Conservation (phyloP, 2,797 vertebrate species). For the Scleropages formosus region DNA sequence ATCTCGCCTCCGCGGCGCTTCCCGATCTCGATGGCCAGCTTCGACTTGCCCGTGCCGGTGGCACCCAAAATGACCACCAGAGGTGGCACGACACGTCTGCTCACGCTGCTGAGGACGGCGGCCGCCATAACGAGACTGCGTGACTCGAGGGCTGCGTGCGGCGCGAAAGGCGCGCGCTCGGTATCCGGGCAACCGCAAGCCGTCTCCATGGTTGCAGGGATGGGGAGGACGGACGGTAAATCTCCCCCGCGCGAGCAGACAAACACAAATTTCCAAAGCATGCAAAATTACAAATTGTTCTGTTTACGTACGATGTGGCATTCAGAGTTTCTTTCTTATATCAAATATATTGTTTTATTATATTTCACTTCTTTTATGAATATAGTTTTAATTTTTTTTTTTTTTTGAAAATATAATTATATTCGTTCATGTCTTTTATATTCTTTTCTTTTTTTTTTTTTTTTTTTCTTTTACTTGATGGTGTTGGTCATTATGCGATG, state of each 20-base stretch:
- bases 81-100: slow-evolving; percentile 59
- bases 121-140: slow-evolving; percentile 60
- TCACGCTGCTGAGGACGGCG: slow-evolving; percentile 52
- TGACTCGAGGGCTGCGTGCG: too few relatives aligned
- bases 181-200: slow-evolving; percentile 59
- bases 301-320: neutral
- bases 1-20: slow-evolving; percentile 82
- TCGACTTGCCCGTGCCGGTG: slow-evolving; percentile 89
- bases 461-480: too few relatives aligned
- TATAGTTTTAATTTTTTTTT: too few relatives aligned
- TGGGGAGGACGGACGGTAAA: neutral
- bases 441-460: too few relatives aligned
- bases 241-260: neutral
- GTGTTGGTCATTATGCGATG: too few relatives aligned
- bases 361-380: too few relatives aligned
- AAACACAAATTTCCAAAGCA: neutral
- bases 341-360: too few relatives aligned
- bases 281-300: neutral
- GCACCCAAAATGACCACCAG: slow-evolving; percentile 89
- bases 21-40: slow-evolving; percentile 84
- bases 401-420: too few relatives aligned
- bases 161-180: slow-evolving; percentile 19
- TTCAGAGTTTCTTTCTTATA: too few relatives aligned
- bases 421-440: too few relatives aligned
- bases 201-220: slow-evolving; percentile 50